These are phyloP conservation scores for Cervus canadensis DNA, from an alignment of 2,113 vertebrate genomes.

Conservation along the genomic window DNA sequence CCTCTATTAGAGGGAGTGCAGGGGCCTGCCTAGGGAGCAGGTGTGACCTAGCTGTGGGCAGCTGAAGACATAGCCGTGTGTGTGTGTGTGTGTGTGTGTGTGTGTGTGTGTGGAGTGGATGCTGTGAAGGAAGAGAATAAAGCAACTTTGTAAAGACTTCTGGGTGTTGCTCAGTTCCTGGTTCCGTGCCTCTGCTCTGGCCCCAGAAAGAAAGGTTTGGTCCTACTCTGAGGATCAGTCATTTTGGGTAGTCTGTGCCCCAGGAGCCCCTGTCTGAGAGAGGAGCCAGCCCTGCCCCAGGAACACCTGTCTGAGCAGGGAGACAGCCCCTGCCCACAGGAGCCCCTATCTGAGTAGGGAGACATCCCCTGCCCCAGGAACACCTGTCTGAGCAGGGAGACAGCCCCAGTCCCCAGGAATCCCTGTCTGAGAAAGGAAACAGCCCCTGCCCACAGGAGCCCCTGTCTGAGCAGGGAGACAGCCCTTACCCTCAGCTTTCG, in stretches of 20 bases:
- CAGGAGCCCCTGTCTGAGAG: not conserved
- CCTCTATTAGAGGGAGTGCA: constrained; percentile 8
- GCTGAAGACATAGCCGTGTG: not conserved
- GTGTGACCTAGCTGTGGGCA: fast-evolving
- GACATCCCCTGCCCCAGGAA: too few relatives aligned
- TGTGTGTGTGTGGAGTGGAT: fast-evolving
- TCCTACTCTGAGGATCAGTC: not conserved
- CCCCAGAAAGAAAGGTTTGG: not conserved
- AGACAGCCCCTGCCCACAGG: not conserved
- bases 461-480: not conserved
- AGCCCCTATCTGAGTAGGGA: not conserved
- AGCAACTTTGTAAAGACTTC: not conserved
- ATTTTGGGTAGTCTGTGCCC: not conserved
- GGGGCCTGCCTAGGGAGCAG: not conserved
- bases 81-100: not conserved
- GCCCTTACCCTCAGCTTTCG: not conserved
- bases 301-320: not conserved
- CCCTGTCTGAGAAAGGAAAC: not conserved
- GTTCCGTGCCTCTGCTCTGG: not conserved
- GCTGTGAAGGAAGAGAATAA: not conserved
- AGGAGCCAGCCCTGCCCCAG: not conserved
- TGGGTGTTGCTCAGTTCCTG: not conserved
- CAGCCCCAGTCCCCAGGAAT: not conserved
- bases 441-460: not conserved
- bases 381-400: not conserved